Percentiles rank a stretch among this genome's conserved stretches.
Evolutionary conservation across 2,113 vertebrate genomes (phyloP).

Genomic region (Ia io): DNA sequence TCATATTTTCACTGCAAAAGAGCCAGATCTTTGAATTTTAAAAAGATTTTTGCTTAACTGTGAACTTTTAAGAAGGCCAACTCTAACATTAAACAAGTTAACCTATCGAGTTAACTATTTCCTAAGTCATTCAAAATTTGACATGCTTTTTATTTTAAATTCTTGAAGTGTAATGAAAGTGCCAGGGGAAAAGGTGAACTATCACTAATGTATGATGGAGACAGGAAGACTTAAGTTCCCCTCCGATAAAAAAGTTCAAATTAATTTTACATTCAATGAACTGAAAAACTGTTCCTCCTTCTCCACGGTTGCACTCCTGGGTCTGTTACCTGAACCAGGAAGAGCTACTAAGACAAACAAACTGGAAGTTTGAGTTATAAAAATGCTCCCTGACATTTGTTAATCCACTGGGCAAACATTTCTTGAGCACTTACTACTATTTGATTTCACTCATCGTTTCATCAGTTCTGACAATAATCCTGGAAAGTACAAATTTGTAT

Average conservation of each 20-base stretch:
- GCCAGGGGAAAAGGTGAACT: background rate
- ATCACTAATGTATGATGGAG: background rate
- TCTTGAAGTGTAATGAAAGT: background rate
- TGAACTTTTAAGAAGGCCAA: slow-evolving; percentile 39
- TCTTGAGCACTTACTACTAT: background rate
- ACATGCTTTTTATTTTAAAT: background rate
- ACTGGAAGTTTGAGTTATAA: background rate
- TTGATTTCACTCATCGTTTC: background rate
- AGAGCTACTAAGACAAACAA: background rate
- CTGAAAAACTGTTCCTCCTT: background rate
- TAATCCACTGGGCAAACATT: background rate
- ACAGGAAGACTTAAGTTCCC: background rate
- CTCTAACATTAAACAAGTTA: background rate
- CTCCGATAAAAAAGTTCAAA: background rate
- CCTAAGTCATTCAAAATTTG: background rate
- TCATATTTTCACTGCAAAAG: slow-evolving; percentile 11
- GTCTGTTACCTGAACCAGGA: background rate
- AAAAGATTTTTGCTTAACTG: background rate
- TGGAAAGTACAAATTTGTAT: background rate
- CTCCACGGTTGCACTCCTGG: background rate
- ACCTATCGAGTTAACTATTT: background rate
- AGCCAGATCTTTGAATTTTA: background rate
- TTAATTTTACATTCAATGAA: background rate
- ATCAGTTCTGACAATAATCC: background rate
- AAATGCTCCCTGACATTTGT: background rate